phyloP scores from a whole-genome alignment of 35 echinoderm and acorn worm genomes.

The Holothuria glaberrima region DNA sequence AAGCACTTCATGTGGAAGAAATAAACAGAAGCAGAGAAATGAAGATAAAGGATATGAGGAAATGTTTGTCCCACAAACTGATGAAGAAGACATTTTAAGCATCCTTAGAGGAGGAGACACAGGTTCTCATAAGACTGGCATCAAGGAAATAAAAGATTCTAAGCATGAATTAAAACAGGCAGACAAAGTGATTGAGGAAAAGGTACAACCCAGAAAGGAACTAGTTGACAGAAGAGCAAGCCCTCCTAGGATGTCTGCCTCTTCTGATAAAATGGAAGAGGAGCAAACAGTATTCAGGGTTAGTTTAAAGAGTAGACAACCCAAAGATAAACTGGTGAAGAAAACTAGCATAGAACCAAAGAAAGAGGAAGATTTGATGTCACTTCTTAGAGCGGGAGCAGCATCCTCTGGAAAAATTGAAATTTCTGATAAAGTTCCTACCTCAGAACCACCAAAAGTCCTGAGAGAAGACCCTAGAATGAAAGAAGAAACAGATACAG shows the following conservation, averaged over 20 bases:
- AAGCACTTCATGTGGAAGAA: no score
- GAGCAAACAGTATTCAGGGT: slow-evolving; percentile 26
- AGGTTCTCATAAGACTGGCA: no score
- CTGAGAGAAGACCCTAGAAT: no score
- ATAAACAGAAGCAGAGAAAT: not conserved
- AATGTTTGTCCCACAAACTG: not conserved
- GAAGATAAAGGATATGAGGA: not conserved
- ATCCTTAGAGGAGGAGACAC: not conserved
- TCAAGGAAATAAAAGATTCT: no score
- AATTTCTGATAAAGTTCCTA: not conserved
- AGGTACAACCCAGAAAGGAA: no score
- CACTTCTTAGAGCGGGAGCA: slow-evolving; percentile 19
- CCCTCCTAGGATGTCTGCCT: no score
- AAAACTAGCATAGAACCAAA: slow-evolving; percentile 11
- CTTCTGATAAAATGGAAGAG: not conserved
- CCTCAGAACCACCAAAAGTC: not conserved
- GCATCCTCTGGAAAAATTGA: not conserved
- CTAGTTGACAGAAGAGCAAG: no score
- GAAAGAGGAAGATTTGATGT: slow-evolving; percentile 43
- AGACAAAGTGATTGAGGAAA: no score
- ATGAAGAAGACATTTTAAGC: slow-evolving; percentile 15
- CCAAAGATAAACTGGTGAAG: not conserved
- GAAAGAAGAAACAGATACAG: not conserved
- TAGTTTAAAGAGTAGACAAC: slow-evolving; percentile 5
- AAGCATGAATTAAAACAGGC: no score